Percentiles rank a stretch among this genome's conserved stretches.
These are phyloP conservation scores for Tanypteryx hageni DNA, from an alignment of 2,888 invertebrate species.

Conservation along the genomic window DNA sequence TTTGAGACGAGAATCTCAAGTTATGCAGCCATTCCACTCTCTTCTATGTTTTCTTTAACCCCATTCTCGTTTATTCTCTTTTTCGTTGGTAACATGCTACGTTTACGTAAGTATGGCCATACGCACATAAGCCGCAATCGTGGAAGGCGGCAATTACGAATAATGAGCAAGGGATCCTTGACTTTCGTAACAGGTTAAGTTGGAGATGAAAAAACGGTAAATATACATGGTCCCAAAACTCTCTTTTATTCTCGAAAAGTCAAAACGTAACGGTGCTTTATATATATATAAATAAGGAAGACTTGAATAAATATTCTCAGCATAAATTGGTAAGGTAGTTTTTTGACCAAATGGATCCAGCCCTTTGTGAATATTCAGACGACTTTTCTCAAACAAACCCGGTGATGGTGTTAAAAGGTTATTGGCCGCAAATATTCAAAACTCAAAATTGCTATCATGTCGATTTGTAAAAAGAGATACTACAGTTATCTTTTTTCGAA, in stretches of 20 bases:
- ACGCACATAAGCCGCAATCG: no score
- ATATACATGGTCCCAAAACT: neutral
- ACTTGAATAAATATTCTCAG: no score
- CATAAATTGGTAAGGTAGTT: neutral
- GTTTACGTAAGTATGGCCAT: neutral
- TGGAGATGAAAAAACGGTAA: neutral
- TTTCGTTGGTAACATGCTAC: neutral
- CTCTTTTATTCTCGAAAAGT: neutral
- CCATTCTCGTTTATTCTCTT: neutral
- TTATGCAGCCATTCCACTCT: slow-evolving; percentile 37
- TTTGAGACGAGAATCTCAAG: slow-evolving; percentile 28
- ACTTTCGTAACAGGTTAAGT: no score
- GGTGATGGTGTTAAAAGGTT: neutral
- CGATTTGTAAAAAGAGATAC: no score
- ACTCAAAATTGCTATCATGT: no score
- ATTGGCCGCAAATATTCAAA: no score
- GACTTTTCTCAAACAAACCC: neutral
- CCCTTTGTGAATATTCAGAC: neutral
- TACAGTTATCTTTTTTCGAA: neutral
- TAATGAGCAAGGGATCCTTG: no score
- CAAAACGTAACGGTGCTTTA: neutral
- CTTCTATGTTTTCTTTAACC: neutral
- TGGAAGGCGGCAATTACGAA: no score
- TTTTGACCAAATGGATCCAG: neutral
- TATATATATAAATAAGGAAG: neutral